Evolutionary conservation across 2,888 invertebrate species (phyloP).

Genomic region (Hirtodrosophila duncani): DNA sequence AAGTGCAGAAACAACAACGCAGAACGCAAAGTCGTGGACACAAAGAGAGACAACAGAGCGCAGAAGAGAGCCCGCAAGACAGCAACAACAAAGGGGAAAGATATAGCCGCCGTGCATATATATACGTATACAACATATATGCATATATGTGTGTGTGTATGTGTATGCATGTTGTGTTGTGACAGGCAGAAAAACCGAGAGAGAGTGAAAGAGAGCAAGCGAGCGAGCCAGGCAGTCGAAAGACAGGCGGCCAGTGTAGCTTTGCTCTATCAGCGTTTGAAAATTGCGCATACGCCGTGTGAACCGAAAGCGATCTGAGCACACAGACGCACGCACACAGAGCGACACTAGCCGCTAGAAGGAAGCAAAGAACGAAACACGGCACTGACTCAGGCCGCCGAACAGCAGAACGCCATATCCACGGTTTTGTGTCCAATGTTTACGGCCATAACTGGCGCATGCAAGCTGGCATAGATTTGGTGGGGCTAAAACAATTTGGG

Average conservation of each 20-base stretch:
- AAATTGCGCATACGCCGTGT: slow-evolving; percentile 65
- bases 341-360: neutral
- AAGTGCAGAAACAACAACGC: slow-evolving; percentile 31
- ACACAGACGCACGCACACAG: slow-evolving; percentile 27
- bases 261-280: slow-evolving; percentile 23
- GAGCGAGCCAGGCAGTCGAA: neutral
- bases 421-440: neutral
- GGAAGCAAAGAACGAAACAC: slow-evolving; percentile 5
- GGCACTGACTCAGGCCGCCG: slow-evolving; percentile 24
- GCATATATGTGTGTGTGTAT: no score
- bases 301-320: slow-evolving; percentile 31
- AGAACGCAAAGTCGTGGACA: no score
- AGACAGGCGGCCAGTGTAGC: slow-evolving; percentile 1
- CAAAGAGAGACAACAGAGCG: no score
- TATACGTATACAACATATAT: no score
- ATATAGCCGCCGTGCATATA: no score
- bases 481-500: no score
- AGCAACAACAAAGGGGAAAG: no score
- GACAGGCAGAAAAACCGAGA: neutral
- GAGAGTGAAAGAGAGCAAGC: neutral
- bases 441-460: slow-evolving; percentile 4
- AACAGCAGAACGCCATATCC: neutral
- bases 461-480: neutral
- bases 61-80: no score
- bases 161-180: no score